A percentile compares a stretch with the other conserved stretches of the same genome.
These are phyloP conservation scores for Ferdinandea cuprea DNA, from an alignment of 2,888 invertebrate genomes.

Conservation along the genomic window DNA sequence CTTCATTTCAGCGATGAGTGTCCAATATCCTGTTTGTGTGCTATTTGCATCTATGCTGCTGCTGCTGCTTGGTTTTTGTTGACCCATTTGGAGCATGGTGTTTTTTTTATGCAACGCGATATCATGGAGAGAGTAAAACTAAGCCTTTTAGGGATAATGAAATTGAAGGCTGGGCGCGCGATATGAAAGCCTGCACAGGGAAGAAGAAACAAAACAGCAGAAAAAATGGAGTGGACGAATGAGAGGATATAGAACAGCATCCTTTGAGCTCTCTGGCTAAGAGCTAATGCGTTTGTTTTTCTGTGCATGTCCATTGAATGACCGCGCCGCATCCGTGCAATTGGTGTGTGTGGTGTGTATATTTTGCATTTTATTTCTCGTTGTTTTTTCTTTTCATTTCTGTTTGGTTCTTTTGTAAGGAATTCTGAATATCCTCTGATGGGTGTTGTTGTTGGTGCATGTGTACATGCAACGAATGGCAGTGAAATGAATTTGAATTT, in stretches of 20 bases:
- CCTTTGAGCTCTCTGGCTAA: conserved; percentile 59
- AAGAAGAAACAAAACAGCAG: neutral
- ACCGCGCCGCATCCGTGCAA: conserved; percentile 64
- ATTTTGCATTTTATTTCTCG: conserved; percentile 47
- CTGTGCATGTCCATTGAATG: conserved; percentile 69
- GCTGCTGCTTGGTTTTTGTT: conserved; percentile 40
- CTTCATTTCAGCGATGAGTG: conserved; percentile 51
- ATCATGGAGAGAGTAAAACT: conserved; percentile 61
- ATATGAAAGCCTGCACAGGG: conserved; percentile 37
- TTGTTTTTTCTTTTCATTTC: conserved; percentile 1
- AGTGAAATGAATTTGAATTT: conserved; percentile 50
- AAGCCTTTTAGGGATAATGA: conserved; percentile 73
- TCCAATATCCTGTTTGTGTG: conserved; percentile 64
- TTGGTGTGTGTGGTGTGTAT: conserved; percentile 31
- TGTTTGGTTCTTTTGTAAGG: conserved; percentile 53
- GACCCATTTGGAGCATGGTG: conserved; percentile 60
- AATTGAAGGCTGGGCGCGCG: conserved; percentile 67
- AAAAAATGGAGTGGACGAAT: neutral
- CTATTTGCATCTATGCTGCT: conserved; percentile 47
- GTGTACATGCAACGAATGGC: conserved; percentile 64
- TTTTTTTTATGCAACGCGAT: conserved; percentile 41
- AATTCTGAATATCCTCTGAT: conserved; percentile 27
- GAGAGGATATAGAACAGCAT: conserved; percentile 15
- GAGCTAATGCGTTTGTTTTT: conserved; percentile 68
- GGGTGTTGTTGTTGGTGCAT: conserved; percentile 56